Evolutionary conservation across 1,140 invertebrate genomes (phyloP), one percentile per base, ranked within the genome.

Genomic region (Lepidostoma basale): DNA sequence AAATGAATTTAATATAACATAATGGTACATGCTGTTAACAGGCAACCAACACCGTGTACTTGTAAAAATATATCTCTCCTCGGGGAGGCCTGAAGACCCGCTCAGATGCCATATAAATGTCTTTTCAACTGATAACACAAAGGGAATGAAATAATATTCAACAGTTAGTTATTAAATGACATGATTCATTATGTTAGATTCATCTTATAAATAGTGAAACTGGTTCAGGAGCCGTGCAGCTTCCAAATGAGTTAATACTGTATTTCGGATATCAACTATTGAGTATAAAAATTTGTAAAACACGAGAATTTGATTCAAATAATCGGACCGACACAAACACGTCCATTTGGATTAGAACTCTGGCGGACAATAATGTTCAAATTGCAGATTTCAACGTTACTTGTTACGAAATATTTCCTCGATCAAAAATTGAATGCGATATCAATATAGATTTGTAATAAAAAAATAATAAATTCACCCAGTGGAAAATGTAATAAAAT

Each of bases 401-500:
- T n/a, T n/a, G n/a, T n/a, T n/a, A n/a, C 56, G 52, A 56, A 52
- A 63, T 54, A 68, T 44, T 47, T 59, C 33, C 22, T 40, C 25
- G 45, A 67, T 36, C 62, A 62, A 62, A 39, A 56, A 52, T 26
- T 36, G 36, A 69, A 47, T 62, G 39, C 6, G 25, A 20, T 39
- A 33, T 40, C 12, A 20, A 62, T 42, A 68, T 62, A 33, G 20
- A 14, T 42, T 54, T 54, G 30, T 56, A 36, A 14, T 54, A 62
- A 62, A 68, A 60, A 60, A 68, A 59, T 68, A 54, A 62, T 60
- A 49, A 62, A 40, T 47, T 59, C 30, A 58, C 30, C 28, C 45
- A 62, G 67, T 54, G 58, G 56, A 68, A 59, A 52, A 62, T 62
- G 33, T 30, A 60, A 23, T 60, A 60, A 60, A 60, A 62, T 62